Base-by-base conservation (phyloP, 2,888 invertebrate genomes). In the Tetragnatha montana region DNA sequence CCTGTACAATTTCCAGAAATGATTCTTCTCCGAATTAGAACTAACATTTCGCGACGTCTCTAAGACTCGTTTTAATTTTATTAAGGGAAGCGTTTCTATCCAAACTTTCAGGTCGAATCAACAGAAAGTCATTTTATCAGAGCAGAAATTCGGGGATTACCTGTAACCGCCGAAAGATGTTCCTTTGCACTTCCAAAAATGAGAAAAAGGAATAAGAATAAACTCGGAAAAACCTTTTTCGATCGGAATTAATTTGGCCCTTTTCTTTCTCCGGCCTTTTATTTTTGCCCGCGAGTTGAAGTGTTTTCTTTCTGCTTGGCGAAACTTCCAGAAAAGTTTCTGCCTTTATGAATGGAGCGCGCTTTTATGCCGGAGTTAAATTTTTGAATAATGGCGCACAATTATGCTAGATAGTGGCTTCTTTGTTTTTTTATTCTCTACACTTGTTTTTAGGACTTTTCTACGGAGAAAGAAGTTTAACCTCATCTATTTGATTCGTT, bases 171-270 rank as follows among this genome's bases (percentile, higher is more conserved):
- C 68, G 69, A 69, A 84, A 84, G 51, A 17, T 47, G 74, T 47
- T 17, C 51, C 75, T 51, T 51, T 81, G 71, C 21, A 22, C 22
- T 51, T 68, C 76, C 47, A 76, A 84, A 84, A 84, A 69, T 76
- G 84, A 84, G 76, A 60, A 21, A 21, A 75, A 22, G 68, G 19
- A 83, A 83, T 8, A 12, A 74, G 74, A 83, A 75, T 8, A 12
- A 10, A 22, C n/a, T n/a, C 47, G 22, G 68, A 75, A 83, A 83
- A 75, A 75, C 60, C 74, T 68, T 47, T 71, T 35, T 75, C 60
- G 75, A 35, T 35, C 14, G 83, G 83, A 75, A 83, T 83, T 83
- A 83, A 83, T 75, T 83, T 75, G 75, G 70, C 50, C 71, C 71
- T 68, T 79, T 19, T 17, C n/a, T 50, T 70, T 71, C 71, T n/a